phyloP scores from a whole-genome alignment of 2,113 vertebrate species.

The Pituophis catenifer region DNA sequence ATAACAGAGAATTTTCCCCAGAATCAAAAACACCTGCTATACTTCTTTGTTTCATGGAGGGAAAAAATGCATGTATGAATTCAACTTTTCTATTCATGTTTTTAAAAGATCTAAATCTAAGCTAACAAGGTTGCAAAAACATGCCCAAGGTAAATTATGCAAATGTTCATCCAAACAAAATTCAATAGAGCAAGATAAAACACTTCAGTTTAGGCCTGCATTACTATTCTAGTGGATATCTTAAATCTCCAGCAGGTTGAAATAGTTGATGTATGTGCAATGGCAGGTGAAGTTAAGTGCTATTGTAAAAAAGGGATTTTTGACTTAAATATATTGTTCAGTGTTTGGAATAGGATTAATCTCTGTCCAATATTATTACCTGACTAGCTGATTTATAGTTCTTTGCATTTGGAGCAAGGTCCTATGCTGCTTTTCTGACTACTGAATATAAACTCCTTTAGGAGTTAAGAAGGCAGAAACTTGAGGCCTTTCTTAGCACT shows the following conservation, averaged over 20 bases:
- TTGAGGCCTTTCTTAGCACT: background rate
- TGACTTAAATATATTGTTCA: background rate
- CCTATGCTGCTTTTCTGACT: background rate
- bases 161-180: background rate
- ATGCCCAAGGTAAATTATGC: background rate
- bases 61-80: background rate
- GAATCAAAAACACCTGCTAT: background rate
- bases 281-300: background rate
- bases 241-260: background rate
- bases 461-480: background rate
- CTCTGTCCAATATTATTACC: background rate
- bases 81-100: background rate
- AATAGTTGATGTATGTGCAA: background rate
- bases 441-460: fast-evolving
- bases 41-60: background rate
- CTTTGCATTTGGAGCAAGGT: slow-evolving; percentile 1
- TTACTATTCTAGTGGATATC: background rate
- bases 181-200: background rate
- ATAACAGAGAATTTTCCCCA: background rate
- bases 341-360: background rate
- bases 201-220: background rate
- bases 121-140: background rate
- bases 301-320: background rate
- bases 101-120: background rate
- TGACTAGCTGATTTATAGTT: background rate